Conservation (phyloP, 2,113 vertebrate species). For the Antechinus flavipes region DNA sequence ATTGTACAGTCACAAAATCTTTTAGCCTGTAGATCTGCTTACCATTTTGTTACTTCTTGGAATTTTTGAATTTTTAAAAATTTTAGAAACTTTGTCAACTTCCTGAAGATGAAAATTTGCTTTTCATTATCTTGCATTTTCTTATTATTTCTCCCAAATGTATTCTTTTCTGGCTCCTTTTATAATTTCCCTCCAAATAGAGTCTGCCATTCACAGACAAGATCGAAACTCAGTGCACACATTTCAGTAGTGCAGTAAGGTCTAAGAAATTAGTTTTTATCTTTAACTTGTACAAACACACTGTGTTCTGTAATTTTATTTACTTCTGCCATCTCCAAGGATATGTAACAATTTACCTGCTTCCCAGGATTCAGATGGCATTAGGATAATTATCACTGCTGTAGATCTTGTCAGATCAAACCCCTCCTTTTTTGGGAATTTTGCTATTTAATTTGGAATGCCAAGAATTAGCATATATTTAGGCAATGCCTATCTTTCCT, state of each 20-base stretch:
- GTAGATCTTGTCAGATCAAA: not conserved
- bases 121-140: conserved; percentile 55
- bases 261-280: not conserved
- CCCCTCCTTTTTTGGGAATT: not conserved
- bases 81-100: conserved; percentile 62
- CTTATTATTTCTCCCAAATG: not conserved
- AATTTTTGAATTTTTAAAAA: conserved; percentile 60
- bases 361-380: not conserved
- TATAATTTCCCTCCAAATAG: not conserved
- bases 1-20: conserved; percentile 27
- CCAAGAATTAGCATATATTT: not conserved
- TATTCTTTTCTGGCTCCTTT: not conserved
- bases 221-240: not conserved
- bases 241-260: not conserved
- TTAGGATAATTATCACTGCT: accelerated
- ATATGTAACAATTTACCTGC: not conserved
- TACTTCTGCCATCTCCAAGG: not conserved
- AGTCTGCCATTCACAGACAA: not conserved
- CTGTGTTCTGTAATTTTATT: not conserved
- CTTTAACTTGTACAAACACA: not conserved
- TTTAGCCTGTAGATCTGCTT: conserved; percentile 58
- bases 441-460: not conserved
- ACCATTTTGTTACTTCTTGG: conserved; percentile 58
- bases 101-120: conserved; percentile 59
- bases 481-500: conserved; percentile 18